A percentile compares a stretch with the other conserved stretches of the same genome.
These are phyloP conservation scores for Dichetophora obliterata DNA, from an alignment of 2,888 invertebrate genomes.

Conservation along the genomic window DNA sequence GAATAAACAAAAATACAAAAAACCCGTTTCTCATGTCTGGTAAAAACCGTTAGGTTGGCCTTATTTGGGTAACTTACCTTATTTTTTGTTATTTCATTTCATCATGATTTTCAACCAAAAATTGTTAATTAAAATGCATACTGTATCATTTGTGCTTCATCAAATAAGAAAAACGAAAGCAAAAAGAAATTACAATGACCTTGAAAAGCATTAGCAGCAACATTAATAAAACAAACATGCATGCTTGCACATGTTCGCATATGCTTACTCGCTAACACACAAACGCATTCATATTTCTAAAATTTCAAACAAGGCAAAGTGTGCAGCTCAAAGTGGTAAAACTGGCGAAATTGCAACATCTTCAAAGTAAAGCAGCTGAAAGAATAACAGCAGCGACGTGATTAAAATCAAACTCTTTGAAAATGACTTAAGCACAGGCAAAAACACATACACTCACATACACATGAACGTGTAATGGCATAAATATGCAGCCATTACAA, in stretches of 20 bases:
- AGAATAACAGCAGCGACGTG: background rate
- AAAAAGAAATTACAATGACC: too few relatives aligned
- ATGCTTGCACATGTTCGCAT: background rate
- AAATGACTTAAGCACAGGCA: background rate
- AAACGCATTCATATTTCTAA: background rate
- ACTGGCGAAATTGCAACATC: background rate
- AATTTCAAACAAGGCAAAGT: background rate
- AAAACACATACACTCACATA: background rate
- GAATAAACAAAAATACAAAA: too few relatives aligned
- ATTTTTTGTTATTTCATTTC: too few relatives aligned
- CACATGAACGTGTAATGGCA: background rate
- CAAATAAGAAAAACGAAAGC: too few relatives aligned
- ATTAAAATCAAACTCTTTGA: constrained; percentile 3
- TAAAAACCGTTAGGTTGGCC: too few relatives aligned
- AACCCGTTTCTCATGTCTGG: too few relatives aligned
- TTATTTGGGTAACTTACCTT: too few relatives aligned
- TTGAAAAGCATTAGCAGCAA: too few relatives aligned
- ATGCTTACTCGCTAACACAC: constrained; percentile 10
- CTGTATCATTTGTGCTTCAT: too few relatives aligned
- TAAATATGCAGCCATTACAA: background rate
- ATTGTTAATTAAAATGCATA: too few relatives aligned
- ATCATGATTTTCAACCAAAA: too few relatives aligned
- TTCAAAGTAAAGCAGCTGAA: background rate
- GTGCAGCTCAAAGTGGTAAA: background rate
- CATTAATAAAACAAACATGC: background rate